These are phyloP conservation scores for Chrysolina americana DNA, from an alignment of 2,888 invertebrate species.

Conservation along the genomic window DNA sequence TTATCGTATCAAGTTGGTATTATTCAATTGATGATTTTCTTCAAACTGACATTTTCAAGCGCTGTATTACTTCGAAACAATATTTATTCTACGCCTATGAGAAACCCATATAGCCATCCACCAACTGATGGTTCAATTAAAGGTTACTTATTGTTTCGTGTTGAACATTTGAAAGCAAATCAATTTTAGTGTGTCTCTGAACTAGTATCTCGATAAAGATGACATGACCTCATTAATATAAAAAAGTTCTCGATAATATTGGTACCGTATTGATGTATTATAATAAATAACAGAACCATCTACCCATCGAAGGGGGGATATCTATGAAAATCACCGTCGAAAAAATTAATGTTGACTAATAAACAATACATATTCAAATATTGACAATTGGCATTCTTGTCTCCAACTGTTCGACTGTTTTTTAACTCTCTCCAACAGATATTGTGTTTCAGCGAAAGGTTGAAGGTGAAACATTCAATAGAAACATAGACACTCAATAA, in stretches of 20 bases:
- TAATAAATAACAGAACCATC: background rate
- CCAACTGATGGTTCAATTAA: constrained; percentile 23
- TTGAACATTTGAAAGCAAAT: constrained; percentile 17
- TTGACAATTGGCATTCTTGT: too few species aligned
- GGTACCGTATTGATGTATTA: constrained; percentile 14
- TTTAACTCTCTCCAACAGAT: background rate
- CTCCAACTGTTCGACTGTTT: too few species aligned
- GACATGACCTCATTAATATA: constrained; percentile 13
- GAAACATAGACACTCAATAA: constrained; percentile 48
- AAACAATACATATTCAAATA: too few species aligned
- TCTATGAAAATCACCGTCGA: too few species aligned
- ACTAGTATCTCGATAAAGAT: constrained; percentile 13
- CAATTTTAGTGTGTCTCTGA: constrained; percentile 5
- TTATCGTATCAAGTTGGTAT: too few species aligned
- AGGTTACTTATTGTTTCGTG: constrained; percentile 23
- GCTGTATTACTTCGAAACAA: too few species aligned
- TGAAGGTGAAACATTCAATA: constrained; percentile 18
- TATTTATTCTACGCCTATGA: constrained; percentile 16
- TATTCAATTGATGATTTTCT: too few species aligned
- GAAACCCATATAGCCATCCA: background rate
- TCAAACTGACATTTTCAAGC: background rate
- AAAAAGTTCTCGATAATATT: background rate
- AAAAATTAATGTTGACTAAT: too few species aligned
- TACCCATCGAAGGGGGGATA: background rate
- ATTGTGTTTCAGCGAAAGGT: background rate